These are phyloP conservation scores for Hemicrepidius hirtus DNA, from an alignment of 2,888 invertebrate genomes.

Conservation along the genomic window DNA sequence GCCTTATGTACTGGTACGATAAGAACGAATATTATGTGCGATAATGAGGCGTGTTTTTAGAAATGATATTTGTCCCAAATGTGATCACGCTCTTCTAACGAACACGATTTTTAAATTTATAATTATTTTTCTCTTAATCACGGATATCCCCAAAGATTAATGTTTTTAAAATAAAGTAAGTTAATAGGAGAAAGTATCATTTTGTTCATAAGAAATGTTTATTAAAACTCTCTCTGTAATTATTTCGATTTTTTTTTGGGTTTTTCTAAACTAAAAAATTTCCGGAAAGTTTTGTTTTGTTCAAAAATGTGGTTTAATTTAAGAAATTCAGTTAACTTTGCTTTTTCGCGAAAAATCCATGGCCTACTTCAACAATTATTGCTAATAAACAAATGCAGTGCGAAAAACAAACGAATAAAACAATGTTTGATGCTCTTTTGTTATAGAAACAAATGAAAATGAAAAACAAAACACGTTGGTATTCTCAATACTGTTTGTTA, in stretches of 20 bases:
- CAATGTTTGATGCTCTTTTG: no score
- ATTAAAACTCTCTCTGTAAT: conserved; percentile 16
- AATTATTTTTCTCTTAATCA: neutral
- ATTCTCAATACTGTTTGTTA: no score
- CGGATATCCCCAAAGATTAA: neutral
- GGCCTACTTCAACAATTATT: no score
- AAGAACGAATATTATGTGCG: conserved; percentile 13
- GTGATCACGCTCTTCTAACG: conserved; percentile 15
- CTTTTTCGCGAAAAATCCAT: no score
- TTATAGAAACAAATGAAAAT: no score
- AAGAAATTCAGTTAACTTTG: no score
- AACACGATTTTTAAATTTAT: conserved; percentile 19
- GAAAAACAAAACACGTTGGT: no score
- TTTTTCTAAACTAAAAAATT: neutral
- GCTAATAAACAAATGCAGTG: no score
- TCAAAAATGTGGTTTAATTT: no score
- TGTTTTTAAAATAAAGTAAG: conserved; percentile 7
- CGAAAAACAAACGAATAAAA: no score
- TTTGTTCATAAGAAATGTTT: no score
- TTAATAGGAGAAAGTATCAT: conserved; percentile 31
- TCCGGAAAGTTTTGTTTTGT: no score
- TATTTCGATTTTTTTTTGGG: neutral
- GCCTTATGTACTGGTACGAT: conserved; percentile 23
- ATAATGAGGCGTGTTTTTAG: conserved; percentile 25
- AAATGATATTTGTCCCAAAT: conserved; percentile 20